Evolutionary conservation across 2,113 vertebrate genomes (phyloP).

Genomic region (Chionis minor): DNA sequence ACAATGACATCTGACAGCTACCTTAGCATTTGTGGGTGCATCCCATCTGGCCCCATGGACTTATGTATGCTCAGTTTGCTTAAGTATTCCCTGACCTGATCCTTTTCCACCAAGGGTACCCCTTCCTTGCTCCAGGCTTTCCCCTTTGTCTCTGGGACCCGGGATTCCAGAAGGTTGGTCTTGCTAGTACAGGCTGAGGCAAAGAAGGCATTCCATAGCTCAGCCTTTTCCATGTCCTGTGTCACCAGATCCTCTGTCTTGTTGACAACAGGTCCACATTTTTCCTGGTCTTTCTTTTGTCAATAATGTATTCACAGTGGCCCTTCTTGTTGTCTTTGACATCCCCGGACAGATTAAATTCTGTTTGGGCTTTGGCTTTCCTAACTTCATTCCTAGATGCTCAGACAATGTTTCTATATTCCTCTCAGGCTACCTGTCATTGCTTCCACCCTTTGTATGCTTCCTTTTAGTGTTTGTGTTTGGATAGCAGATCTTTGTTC

Average conservation of each 20-base stretch:
- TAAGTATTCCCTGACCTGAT: background rate
- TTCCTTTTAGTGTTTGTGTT: background rate
- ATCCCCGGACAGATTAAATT: background rate
- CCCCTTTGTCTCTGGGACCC: background rate
- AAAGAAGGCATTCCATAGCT: background rate
- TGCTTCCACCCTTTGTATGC: background rate
- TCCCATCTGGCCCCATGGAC: background rate
- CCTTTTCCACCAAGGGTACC: background rate
- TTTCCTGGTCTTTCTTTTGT: background rate
- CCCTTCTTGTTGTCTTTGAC: background rate
- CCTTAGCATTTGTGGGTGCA: background rate
- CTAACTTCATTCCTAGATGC: background rate
- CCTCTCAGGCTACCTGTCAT: background rate
- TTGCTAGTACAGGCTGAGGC: background rate
- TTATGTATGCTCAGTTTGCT: background rate
- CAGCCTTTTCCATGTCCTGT: background rate
- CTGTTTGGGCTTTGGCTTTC: background rate
- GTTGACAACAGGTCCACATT: background rate
- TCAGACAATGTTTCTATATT: background rate
- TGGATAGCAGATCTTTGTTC: background rate
- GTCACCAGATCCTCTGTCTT: fast-evolving
- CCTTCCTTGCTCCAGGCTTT: background rate
- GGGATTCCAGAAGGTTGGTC: background rate
- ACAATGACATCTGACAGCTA: background rate
- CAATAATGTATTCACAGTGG: background rate